Evolutionary conservation across 2,888 invertebrate species (phyloP).

Genomic region (Hypselothyrea guttata): DNA sequence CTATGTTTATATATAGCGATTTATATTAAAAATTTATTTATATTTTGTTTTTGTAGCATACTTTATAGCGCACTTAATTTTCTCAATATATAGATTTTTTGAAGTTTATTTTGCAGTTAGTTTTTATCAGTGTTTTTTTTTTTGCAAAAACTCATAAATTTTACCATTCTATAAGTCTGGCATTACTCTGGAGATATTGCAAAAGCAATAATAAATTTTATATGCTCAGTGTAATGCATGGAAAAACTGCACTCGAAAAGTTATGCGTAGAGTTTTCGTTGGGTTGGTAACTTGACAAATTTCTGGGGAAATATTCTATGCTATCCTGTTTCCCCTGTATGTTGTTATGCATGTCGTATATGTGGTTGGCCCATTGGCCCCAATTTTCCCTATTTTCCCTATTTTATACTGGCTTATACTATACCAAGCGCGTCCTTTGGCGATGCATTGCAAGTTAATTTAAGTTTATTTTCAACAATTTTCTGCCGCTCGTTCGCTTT

Average conservation of each 20-base stretch:
- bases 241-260: conserved; percentile 38
- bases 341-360: conserved; percentile 1
- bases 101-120: not conserved
- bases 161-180: conserved; percentile 1
- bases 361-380: conserved; percentile 20
- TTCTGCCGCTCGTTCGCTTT: conserved; percentile 11
- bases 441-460: conserved; percentile 64
- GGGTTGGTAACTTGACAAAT: conserved; percentile 56
- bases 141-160: not conserved
- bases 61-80: no score
- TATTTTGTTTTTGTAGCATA: no score
- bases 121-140: conserved; percentile 12
- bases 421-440: conserved; percentile 37
- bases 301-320: conserved; percentile 48
- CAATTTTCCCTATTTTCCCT: conserved; percentile 12
- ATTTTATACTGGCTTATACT: conserved; percentile 32
- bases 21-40: no score
- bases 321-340: conserved; percentile 13
- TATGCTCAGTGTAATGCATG: conserved; percentile 18
- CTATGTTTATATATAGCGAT: not conserved
- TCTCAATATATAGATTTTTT: not conserved
- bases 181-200: not conserved
- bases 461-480: conserved; percentile 65
- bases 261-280: conserved; percentile 32
- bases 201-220: conserved; percentile 26